phyloP scores from a whole-genome alignment of 2,797 vertebrate species.

The Arnoldichthys spilopterus region DNA sequence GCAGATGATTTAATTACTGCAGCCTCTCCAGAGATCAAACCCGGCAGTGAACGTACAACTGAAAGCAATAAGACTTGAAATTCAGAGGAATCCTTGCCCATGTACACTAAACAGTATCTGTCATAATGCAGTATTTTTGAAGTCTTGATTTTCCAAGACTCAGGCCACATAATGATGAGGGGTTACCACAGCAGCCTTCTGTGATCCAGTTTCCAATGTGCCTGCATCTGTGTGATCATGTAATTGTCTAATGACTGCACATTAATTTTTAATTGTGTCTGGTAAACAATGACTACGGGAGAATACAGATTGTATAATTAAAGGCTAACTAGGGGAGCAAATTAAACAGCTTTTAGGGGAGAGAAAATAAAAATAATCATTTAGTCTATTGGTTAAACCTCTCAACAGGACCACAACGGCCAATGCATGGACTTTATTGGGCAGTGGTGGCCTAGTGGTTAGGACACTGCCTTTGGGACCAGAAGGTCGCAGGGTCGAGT shows the following conservation, averaged over 20 bases:
- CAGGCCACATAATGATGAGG: slow-evolving; percentile 32
- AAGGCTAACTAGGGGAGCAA: slow-evolving; percentile 31
- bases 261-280: slow-evolving; percentile 51
- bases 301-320: slow-evolving; percentile 41
- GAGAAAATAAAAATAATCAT: not conserved
- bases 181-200: slow-evolving; percentile 21
- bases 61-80: not conserved
- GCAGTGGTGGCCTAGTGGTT: too few species aligned
- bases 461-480: too few species aligned
- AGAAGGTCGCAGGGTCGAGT: too few species aligned
- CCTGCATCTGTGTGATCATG: slow-evolving; percentile 47
- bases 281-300: slow-evolving; percentile 45
- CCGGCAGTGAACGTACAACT: not conserved
- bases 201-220: slow-evolving; percentile 44
- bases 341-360: not conserved
- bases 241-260: slow-evolving; percentile 56
- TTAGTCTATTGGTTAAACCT: not conserved
- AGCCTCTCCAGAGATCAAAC: slow-evolving; percentile 17
- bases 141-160: not conserved
- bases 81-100: not conserved
- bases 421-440: too few species aligned
- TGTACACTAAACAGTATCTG: not conserved
- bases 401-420: not conserved
- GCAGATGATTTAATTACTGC: slow-evolving; percentile 12
- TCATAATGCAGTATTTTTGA: not conserved